A percentile compares a stretch with the other conserved stretches of the same genome.
Conservation (phyloP, 2,888 invertebrate genomes). For the Lycaena phlaeas region DNA sequence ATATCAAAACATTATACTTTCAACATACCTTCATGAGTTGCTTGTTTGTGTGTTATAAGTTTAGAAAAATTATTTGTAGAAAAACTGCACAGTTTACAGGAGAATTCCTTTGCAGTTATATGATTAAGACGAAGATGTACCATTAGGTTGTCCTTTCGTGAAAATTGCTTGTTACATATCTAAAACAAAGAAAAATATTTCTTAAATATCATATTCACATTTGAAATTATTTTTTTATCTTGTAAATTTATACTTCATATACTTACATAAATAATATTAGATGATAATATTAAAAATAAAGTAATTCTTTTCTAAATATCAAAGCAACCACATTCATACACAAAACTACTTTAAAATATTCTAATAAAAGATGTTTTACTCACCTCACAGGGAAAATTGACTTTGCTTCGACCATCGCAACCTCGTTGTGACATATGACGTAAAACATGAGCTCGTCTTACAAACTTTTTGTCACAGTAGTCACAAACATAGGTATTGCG, state of each 20-base stretch:
- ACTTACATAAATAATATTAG: too few relatives aligned
- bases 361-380: slow-evolving; percentile 18
- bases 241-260: too few relatives aligned
- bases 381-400: slow-evolving; percentile 47
- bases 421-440: slow-evolving; percentile 79
- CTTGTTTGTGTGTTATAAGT: slow-evolving; percentile 44
- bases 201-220: too few relatives aligned
- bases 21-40: slow-evolving; percentile 39
- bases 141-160: slow-evolving; percentile 82
- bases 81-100: slow-evolving; percentile 46
- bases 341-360: too few relatives aligned
- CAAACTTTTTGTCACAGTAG: slow-evolving; percentile 80
- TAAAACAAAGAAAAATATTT: slow-evolving; percentile 33
- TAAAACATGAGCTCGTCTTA: slow-evolving; percentile 82
- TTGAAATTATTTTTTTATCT: too few relatives aligned
- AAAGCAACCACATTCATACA: not conserved
- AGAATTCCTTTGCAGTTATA: slow-evolving; percentile 30
- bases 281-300: slow-evolving; percentile 2
- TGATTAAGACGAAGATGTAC: slow-evolving; percentile 80
- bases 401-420: slow-evolving; percentile 70
- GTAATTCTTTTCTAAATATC: not conserved
- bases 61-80: slow-evolving; percentile 46
- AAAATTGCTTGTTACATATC: slow-evolving; percentile 77
- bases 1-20: too few relatives aligned
- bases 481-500: slow-evolving; percentile 72